phyloP scores from a whole-genome alignment of 2,797 vertebrate species.

The Atherinosoma microstoma region DNA sequence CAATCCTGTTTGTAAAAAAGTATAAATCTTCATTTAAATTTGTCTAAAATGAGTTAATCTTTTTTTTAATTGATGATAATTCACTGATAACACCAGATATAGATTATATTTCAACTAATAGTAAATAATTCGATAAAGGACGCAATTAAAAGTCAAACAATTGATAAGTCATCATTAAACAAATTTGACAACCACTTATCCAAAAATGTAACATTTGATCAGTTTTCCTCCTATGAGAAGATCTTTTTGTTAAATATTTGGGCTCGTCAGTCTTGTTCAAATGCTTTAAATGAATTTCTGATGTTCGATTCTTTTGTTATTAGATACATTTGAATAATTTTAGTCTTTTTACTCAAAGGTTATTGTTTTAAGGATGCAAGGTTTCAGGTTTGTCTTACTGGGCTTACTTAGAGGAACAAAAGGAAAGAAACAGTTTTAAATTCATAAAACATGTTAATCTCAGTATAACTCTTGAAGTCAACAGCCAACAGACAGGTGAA shows the following conservation, averaged over 20 bases:
- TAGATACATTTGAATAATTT: not conserved
- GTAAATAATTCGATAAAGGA: not conserved
- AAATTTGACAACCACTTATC: not conserved
- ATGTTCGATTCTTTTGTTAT: not conserved
- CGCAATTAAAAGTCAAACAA: too few species aligned
- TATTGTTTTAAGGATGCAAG: not conserved
- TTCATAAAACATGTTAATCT: not conserved
- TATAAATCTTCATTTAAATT: not conserved
- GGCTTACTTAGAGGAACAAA: too few species aligned
- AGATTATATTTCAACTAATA: not conserved
- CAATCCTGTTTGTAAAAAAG: rapidly evolving
- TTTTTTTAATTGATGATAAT: not conserved
- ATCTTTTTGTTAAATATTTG: not conserved
- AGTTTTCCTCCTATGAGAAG: not conserved
- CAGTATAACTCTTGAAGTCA: conserved; percentile 25
- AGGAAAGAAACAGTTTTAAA: not conserved
- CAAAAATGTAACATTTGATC: not conserved
- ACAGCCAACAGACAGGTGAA: conserved; percentile 42
- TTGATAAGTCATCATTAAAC: not conserved
- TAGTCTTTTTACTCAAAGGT: not conserved
- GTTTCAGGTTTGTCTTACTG: too few species aligned
- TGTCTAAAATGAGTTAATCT: not conserved
- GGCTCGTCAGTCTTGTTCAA: too few species aligned
- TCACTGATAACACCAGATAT: not conserved
- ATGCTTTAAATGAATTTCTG: not conserved